Evolutionary conservation across 2,888 invertebrate genomes (phyloP), one percentile per base, ranked within the genome.

Genomic region (Globia sparganii): DNA sequence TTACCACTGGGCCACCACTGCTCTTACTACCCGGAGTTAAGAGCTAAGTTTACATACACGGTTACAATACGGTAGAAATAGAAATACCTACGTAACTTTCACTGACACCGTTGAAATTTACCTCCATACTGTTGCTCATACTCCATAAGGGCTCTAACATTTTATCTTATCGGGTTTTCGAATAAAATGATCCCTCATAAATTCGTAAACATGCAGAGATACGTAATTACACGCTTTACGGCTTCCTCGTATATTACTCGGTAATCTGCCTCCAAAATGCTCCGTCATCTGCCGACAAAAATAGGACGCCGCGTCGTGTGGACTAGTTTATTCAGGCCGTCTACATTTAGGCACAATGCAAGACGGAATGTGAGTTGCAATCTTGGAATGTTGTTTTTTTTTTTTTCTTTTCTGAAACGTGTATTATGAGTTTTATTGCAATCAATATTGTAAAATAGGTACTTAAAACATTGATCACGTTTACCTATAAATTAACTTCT

Each of bases 211-310:
- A 64, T 62, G 13, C 62, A 77, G 37, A 66, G 43, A 78, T 73
- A 67, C 76, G 61, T 86, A 76, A 79, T 75, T 74, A 76, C 79
- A 72, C 67, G 72, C 46, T 73, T 78, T 78, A 78, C 53, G 64
- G 70, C 15, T 78, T 74, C 66, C 68, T 56, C 78, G 21, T 67
- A 71, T 71, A 82, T 74, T 72, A 83, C 74, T 64, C 56, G 31
- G 69, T 86, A 86, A 83, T 86, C 79, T 78, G 68, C 86, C 80
- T 56, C 67, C 68, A 43, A 86, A 84, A 83, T 69, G 69, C 59
- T 66, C 59, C 21, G 65, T 43, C 58, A 62, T 64, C 62, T 46
- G 75, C 43, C 58, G 58, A 67, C 78, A 71, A 75, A 83, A 86
- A 68, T 84, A 75, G 86, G 58, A 46, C 83, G 18, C 43, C 37